Conservation (phyloP, 37 sponge, comb jelly and placozoan genomes). For the Tethya wilhelma region DNA sequence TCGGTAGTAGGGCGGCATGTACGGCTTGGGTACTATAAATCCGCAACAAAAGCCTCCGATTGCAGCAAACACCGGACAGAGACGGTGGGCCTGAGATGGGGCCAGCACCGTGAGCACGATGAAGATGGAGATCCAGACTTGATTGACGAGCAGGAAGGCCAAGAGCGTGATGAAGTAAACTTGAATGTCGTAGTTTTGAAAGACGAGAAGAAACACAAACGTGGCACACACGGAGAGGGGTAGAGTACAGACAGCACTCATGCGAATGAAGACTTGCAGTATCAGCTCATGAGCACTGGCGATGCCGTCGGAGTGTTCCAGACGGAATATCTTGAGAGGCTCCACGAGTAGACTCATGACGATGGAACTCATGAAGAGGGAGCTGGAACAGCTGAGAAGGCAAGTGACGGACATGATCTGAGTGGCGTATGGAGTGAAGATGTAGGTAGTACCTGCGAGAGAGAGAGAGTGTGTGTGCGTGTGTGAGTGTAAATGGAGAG, state of each 20-base stretch:
- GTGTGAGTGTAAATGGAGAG: too few relatives aligned
- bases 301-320: constrained; percentile 84
- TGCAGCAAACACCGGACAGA: constrained; percentile 78
- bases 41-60: constrained; percentile 80
- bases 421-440: constrained; percentile 22
- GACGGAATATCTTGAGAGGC: constrained; percentile 71
- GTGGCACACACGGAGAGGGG: constrained; percentile 59
- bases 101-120: constrained; percentile 60
- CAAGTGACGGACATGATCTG: constrained; percentile 79
- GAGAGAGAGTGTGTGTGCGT: neutral
- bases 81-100: constrained; percentile 58
- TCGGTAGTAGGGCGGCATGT: constrained; percentile 62
- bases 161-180: constrained; percentile 40
- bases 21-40: constrained; percentile 69
- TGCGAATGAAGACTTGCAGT: constrained; percentile 77
- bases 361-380: constrained; percentile 87
- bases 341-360: constrained; percentile 73
- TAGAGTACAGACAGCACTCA: constrained; percentile 54
- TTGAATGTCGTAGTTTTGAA: constrained; percentile 7
- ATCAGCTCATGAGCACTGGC: constrained; percentile 65
- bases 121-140: constrained; percentile 70
- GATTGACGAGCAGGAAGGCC: constrained; percentile 71
- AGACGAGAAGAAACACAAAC: constrained; percentile 43
- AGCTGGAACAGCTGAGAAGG: constrained; percentile 71
- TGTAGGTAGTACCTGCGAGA: constrained; percentile 66